Percentiles rank a stretch among this genome's conserved stretches.
Conservation (phyloP, 1,140 invertebrate genomes). For the Laupala kohalensis region DNA sequence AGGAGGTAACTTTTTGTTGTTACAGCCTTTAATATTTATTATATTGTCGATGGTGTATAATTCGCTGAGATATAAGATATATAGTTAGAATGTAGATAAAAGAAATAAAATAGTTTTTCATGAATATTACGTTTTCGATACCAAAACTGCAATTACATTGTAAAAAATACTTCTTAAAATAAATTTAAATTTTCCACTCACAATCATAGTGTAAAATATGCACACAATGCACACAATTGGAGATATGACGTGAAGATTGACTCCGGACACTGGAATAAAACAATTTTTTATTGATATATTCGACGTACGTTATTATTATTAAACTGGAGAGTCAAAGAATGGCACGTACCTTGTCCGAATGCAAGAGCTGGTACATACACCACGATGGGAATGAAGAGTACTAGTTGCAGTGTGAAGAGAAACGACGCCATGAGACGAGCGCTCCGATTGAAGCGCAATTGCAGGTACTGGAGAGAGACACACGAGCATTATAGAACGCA, state of each 20-base stretch:
- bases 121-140: too few relatives aligned
- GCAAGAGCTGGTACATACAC: slow-evolving; percentile 28
- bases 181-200: slow-evolving; percentile 25
- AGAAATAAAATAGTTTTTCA: too few relatives aligned
- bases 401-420: slow-evolving; percentile 30
- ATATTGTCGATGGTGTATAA: too few relatives aligned
- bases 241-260: slow-evolving; percentile 20
- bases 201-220: slow-evolving; percentile 24
- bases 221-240: slow-evolving; percentile 21
- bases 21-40: too few relatives aligned
- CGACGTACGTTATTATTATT: background rate
- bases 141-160: too few relatives aligned
- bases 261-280: slow-evolving; percentile 21
- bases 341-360: slow-evolving; percentile 25
- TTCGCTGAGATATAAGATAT: too few relatives aligned
- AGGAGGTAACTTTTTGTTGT: too few relatives aligned
- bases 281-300: background rate
- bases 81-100: too few relatives aligned
- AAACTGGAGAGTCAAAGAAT: background rate
- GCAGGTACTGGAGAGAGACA: slow-evolving; percentile 55
- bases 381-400: slow-evolving; percentile 26
- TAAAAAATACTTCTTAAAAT: background rate
- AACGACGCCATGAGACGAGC: slow-evolving; percentile 46
- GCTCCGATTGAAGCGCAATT: slow-evolving; percentile 45
- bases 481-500: too few relatives aligned